A percentile compares a stretch with the other conserved stretches of the same genome.
phyloP scores from a whole-genome alignment of 2,113 vertebrate species.

The Arvicanthis niloticus region DNA sequence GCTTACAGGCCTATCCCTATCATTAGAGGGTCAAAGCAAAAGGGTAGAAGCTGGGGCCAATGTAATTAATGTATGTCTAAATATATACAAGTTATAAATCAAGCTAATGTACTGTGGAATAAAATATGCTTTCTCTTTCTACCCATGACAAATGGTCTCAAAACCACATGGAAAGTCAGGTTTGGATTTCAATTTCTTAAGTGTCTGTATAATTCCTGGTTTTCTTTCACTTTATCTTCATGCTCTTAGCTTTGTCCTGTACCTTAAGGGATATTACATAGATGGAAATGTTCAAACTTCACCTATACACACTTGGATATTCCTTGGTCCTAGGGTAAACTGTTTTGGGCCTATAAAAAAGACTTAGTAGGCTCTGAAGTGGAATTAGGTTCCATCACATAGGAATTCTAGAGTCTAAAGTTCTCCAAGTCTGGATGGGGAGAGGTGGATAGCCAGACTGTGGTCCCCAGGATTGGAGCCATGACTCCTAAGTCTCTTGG shows the following conservation, averaged over 20 bases:
- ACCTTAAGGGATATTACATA: neutral
- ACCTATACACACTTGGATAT: neutral
- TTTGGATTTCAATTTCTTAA: neutral
- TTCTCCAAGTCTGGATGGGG: neutral
- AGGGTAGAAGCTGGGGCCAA: neutral
- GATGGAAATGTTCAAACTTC: neutral
- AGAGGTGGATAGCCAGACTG: neutral
- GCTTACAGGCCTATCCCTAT: neutral
- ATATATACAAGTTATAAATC: constrained; percentile 37
- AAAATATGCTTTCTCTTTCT: constrained; percentile 7
- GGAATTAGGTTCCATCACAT: neutral
- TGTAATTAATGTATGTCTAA: neutral
- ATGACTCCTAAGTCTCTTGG: neutral
- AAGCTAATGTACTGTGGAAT: neutral
- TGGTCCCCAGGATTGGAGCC: neutral
- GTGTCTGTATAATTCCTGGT: neutral
- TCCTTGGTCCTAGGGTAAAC: neutral
- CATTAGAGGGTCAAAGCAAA: neutral
- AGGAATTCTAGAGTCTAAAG: neutral
- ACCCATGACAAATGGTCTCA: neutral
- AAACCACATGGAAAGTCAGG: neutral
- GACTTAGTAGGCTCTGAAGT: neutral
- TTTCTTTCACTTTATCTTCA: neutral
- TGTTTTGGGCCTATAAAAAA: neutral
- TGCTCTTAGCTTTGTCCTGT: neutral